Conservation (phyloP, 2,797 vertebrate species). For the Acanthornis magna region DNA sequence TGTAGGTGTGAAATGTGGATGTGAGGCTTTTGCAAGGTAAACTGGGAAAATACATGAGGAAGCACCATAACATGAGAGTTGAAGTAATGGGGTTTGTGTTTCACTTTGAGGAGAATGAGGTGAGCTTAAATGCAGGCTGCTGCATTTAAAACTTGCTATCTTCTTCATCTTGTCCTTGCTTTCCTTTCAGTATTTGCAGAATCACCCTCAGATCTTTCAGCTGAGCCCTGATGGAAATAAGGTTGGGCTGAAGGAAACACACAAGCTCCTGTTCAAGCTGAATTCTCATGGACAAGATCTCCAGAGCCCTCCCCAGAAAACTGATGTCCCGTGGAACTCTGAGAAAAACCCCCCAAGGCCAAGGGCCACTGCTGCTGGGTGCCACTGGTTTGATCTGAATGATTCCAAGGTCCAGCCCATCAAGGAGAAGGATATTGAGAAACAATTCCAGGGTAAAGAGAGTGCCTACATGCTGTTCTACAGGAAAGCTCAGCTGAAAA, state of each 20-base stretch:
- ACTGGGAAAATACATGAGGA: not conserved
- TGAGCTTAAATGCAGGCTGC: not conserved
- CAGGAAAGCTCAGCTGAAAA: constrained; percentile 84
- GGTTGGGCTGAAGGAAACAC: constrained; percentile 78
- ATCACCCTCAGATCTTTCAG: constrained; percentile 84
- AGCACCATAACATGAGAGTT: not conserved
- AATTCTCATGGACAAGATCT: not conserved
- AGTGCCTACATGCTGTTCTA: constrained; percentile 99
- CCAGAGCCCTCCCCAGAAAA: not conserved
- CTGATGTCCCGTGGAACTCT: not conserved
- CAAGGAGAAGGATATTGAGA: constrained; percentile 87
- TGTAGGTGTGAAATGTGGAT: not conserved
- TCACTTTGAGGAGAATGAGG: not conserved
- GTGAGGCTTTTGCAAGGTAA: not conserved
- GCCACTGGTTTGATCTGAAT: constrained; percentile 95
- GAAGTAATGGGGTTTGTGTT: not conserved
- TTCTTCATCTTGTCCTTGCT: not conserved
- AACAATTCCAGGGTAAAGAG: constrained; percentile 96
- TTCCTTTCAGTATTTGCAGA: constrained; percentile 85
- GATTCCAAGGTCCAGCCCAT: constrained; percentile 90
- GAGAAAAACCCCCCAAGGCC: not conserved
- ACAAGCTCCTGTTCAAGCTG: constrained; percentile 30
- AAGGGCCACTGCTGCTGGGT: not conserved
- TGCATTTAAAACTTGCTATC: not conserved
- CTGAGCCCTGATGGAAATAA: constrained; percentile 80